These are phyloP conservation scores for Automeris io DNA, from an alignment of 2,888 invertebrate genomes.

Conservation along the genomic window DNA sequence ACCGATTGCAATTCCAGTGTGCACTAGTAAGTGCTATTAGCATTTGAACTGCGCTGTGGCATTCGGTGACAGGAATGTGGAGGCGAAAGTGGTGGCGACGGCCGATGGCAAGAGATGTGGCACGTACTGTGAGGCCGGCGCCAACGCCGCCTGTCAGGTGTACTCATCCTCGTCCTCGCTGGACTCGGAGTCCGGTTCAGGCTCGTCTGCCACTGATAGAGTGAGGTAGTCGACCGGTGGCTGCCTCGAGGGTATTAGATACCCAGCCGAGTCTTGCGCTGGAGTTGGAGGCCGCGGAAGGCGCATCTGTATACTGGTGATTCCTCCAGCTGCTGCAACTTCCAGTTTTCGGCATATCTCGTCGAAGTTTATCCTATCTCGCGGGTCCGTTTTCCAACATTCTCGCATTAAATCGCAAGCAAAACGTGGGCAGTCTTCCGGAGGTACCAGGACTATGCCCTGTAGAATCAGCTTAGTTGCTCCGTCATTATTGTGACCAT, in stretches of 20 bases:
- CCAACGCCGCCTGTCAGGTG: conserved; percentile 47
- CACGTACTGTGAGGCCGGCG: conserved; percentile 47
- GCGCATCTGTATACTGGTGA: conserved; percentile 40
- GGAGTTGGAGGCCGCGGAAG: conserved; percentile 73
- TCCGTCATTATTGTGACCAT: conserved; percentile 92
- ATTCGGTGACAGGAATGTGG: conserved; percentile 47
- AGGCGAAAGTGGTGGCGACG: conserved; percentile 26
- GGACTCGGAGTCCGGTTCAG: conserved; percentile 55
- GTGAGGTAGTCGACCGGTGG: conserved; percentile 76
- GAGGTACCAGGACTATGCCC: conserved; percentile 87
- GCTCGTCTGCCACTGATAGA: conserved; percentile 47
- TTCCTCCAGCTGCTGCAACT: conserved; percentile 52
- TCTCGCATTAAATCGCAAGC: conserved; percentile 86
- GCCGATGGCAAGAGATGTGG: conserved; percentile 40
- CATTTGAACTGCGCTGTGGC: conserved; percentile 34
- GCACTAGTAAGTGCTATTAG: conserved; percentile 17
- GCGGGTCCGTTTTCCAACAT: conserved; percentile 89
- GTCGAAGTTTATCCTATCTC: conserved; percentile 84
- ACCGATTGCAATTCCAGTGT: conserved; percentile 6
- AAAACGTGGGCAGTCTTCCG: conserved; percentile 84
- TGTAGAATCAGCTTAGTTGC: conserved; percentile 86
- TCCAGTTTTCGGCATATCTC: conserved; percentile 82
- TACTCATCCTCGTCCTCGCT: conserved; percentile 59
- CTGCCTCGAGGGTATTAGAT: conserved; percentile 79
- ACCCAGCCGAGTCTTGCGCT: conserved; percentile 81